Conservation (phyloP, 2,888 invertebrate genomes). For the Chirona hameri region DNA sequence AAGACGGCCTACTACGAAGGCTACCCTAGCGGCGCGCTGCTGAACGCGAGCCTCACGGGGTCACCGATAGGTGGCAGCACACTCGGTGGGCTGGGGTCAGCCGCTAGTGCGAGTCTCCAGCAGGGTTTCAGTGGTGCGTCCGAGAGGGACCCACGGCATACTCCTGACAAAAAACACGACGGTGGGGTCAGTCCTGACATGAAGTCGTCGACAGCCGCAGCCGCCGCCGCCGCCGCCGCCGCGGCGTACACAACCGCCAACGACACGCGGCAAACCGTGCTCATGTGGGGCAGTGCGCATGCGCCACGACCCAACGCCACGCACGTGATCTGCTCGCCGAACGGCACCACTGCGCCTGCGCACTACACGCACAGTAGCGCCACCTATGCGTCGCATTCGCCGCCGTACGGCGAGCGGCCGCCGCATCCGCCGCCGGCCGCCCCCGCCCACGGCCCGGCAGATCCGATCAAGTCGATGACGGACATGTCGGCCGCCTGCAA, state of each 20-base stretch:
- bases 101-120: conserved; percentile 31
- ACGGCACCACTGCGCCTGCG: conserved; percentile 43
- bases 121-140: conserved; percentile 10
- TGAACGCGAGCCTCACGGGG: conserved; percentile 7
- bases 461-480: conserved; percentile 44
- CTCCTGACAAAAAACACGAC: conserved; percentile 23
- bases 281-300: conserved; percentile 74
- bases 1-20: conserved; percentile 37
- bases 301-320: conserved; percentile 43
- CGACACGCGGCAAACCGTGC: conserved; percentile 76
- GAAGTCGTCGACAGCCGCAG: conserved; percentile 12
- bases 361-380: conserved; percentile 37
- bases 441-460: conserved; percentile 31
- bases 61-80: conserved; percentile 30
- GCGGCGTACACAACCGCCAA: conserved; percentile 45
- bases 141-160: conserved; percentile 32
- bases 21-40: conserved; percentile 37
- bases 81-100: conserved; percentile 33
- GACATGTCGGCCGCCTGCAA: conserved; percentile 55
- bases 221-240: conserved; percentile 34
- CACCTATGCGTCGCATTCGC: conserved; percentile 46
- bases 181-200: conserved; percentile 32
- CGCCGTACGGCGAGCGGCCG: conserved; percentile 41
- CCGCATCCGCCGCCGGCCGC: conserved; percentile 35
- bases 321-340: conserved; percentile 26